These are phyloP conservation scores for Campylorhamphus procurvoides DNA, from an alignment of 2,113 vertebrate species.

Conservation along the genomic window DNA sequence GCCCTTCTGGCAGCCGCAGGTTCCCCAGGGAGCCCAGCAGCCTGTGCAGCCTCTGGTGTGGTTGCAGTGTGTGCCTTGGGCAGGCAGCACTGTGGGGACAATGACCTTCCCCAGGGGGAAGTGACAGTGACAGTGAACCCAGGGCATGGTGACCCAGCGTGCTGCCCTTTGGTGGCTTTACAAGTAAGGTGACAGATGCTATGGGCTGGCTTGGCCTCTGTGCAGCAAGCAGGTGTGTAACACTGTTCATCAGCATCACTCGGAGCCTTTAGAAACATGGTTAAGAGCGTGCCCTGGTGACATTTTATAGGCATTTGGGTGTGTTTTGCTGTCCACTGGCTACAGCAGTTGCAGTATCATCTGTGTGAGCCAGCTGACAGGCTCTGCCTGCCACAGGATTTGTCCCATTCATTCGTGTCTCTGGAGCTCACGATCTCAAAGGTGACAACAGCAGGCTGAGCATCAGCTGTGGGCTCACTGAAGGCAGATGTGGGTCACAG, in stretches of 20 bases:
- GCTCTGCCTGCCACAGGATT: not conserved
- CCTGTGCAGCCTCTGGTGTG: fast-evolving
- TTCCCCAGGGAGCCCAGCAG: not conserved
- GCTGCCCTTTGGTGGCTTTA: not conserved
- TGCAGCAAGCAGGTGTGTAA: fast-evolving
- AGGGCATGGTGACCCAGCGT: fast-evolving
- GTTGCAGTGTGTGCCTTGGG: not conserved
- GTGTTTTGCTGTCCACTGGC: not conserved
- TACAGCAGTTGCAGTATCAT: not conserved
- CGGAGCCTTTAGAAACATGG: not conserved
- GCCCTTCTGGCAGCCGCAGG: not conserved
- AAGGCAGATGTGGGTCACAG: not conserved
- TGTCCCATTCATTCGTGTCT: not conserved
- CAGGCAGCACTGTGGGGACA: fast-evolving
- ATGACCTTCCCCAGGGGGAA: fast-evolving
- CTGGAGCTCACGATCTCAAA: fast-evolving
- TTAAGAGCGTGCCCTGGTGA: not conserved
- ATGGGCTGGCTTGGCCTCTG: fast-evolving
- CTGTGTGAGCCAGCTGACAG: not conserved
- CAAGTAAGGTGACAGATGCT: fast-evolving
- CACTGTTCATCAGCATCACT: not conserved
- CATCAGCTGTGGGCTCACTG: not conserved
- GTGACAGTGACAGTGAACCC: not conserved
- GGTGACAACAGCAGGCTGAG: not conserved
- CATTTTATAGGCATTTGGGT: not conserved